Conservation (phyloP, 2,888 invertebrate genomes). For the Sisyra terminalis region DNA sequence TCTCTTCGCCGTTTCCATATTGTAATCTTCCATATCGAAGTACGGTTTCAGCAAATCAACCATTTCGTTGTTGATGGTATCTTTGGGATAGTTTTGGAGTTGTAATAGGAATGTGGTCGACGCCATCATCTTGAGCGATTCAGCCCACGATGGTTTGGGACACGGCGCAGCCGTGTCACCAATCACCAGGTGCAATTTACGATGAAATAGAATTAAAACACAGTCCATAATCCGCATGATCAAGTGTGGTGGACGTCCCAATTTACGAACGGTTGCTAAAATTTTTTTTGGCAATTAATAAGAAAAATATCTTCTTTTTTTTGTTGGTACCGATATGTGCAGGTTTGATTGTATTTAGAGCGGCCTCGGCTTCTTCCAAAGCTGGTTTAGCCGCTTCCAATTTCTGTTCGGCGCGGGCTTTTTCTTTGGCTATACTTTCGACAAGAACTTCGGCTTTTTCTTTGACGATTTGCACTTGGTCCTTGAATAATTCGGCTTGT, state of each 20-base stretch:
- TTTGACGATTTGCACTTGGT: slow-evolving; percentile 89
- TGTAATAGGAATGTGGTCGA: slow-evolving; percentile 83
- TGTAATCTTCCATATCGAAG: slow-evolving; percentile 92
- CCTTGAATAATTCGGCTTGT: slow-evolving; percentile 91
- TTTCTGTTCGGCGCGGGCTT: slow-evolving; percentile 80
- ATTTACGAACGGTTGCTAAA: slow-evolving; percentile 70
- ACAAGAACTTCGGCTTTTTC: slow-evolving; percentile 87
- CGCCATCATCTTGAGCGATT: slow-evolving; percentile 95
- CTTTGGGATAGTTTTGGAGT: slow-evolving; percentile 89
- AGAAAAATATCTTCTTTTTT: not conserved
- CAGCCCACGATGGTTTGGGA: slow-evolving; percentile 91
- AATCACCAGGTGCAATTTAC: slow-evolving; percentile 66
- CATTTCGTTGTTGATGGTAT: slow-evolving; percentile 94
- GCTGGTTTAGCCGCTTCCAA: slow-evolving; percentile 92
- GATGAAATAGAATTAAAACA: slow-evolving; percentile 82
- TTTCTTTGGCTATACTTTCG: slow-evolving; percentile 74
- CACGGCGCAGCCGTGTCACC: slow-evolving; percentile 68
- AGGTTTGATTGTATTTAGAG: slow-evolving; percentile 90
- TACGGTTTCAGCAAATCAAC: slow-evolving; percentile 84
- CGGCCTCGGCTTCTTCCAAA: slow-evolving; percentile 85
- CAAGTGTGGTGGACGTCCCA: slow-evolving; percentile 88
- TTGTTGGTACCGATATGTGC: slow-evolving; percentile 90
- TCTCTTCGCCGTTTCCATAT: slow-evolving; percentile 88
- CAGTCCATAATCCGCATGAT: slow-evolving; percentile 99
- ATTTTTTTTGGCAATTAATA: slow-evolving; percentile 9